Evolutionary conservation across 2,888 invertebrate genomes (phyloP).

Genomic region (Timandra comae): DNA sequence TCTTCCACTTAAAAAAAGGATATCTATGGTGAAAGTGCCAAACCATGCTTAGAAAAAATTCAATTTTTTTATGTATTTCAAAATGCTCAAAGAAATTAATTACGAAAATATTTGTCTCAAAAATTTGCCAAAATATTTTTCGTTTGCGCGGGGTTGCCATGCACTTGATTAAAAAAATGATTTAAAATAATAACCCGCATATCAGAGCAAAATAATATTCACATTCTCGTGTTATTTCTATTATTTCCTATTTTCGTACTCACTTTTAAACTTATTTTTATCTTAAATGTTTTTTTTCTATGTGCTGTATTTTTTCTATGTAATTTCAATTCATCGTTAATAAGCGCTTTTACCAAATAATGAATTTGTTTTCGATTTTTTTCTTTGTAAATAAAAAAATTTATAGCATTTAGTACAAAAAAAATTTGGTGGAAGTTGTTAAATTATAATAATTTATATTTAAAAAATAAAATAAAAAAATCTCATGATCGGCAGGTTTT

Average conservation of each 20-base stretch:
- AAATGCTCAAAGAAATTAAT: too few species aligned
- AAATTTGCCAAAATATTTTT: too few species aligned
- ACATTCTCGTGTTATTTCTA: too few species aligned
- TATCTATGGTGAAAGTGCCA: slow-evolving; percentile 56
- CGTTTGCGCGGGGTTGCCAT: too few species aligned
- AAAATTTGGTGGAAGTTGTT: slow-evolving; percentile 63
- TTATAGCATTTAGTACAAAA: slow-evolving; percentile 69
- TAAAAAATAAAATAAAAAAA: slow-evolving; percentile 1
- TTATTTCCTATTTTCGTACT: too few species aligned
- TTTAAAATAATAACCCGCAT: too few species aligned
- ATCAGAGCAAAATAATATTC: too few species aligned
- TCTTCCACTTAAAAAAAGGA: slow-evolving; percentile 35
- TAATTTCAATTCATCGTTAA: slow-evolving; percentile 27
- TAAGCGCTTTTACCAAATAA: slow-evolving; percentile 71
- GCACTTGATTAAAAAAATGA: too few species aligned
- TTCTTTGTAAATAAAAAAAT: slow-evolving; percentile 63
- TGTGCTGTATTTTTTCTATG: too few species aligned
- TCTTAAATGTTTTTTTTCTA: too few species aligned
- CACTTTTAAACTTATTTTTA: too few species aligned
- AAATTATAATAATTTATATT: slow-evolving; percentile 12
- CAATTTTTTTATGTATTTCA: not conserved
- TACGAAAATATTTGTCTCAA: too few species aligned
- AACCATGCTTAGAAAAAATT: slow-evolving; percentile 34
- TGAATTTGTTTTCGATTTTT: slow-evolving; percentile 38
- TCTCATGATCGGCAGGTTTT: not conserved